Evolutionary conservation across 2,888 invertebrate genomes (phyloP), one percentile per base, ranked within the genome.

Genomic region (Lepidocyrtoides sp.): DNA sequence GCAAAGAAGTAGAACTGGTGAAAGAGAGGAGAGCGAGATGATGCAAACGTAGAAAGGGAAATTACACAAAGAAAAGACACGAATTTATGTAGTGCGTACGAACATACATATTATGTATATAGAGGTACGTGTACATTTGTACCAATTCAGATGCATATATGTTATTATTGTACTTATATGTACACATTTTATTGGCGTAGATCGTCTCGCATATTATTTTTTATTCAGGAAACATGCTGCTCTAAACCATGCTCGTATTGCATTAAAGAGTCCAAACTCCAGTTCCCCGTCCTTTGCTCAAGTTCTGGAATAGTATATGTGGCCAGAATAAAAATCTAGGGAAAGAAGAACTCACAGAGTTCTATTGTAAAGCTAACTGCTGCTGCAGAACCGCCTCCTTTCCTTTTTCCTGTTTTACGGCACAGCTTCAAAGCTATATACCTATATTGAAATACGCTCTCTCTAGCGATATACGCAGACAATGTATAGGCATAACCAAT

Each of bases 211-310:
- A 44, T 82, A 82, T 57, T 63, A 82, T 82, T 82, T 82, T 82
- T 82, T 82, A 82, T 82, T 82, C 82, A 82, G 82, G 82, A 82
- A 82, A 44, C 82, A 63, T 41, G 63, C 60, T 82, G 82, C 82
- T 60, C 82, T 82, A 60, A 81, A 57, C 81, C 81, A 72, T 48
- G n/a, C 48, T 75, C 75, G 26, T 75, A 44, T 48, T 75, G 44
- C 44, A 69, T 69, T 69, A 57, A 69, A n/a, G 36, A 69, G 66
- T 32, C 66, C 75, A n/a, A 75, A 48, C 26, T 75, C 14, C 14
- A 26, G 48, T 36, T 36, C 17, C 17, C 36, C n/a, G 75, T 75
- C 36, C 48, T 75, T 51, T 75, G 8, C 41, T 44, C 41, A 41
- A 41, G 72, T 72, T 72, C 44, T 72, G 72, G 20, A 72, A 44